Evolutionary conservation across 1,140 invertebrate species (phyloP), one percentile per base, ranked within the genome.

Genomic region (Oppia nitens): DNA sequence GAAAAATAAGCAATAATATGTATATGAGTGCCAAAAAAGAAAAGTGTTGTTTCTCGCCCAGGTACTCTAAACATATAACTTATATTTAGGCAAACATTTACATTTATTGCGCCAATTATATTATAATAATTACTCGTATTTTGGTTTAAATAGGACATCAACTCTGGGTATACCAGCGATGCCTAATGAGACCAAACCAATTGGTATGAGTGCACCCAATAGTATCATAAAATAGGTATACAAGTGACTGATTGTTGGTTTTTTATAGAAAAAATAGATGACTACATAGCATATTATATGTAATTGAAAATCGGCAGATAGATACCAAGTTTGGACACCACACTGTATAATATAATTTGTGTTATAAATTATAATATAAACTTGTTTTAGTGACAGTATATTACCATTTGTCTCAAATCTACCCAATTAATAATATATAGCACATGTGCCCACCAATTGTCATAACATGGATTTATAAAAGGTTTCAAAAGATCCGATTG

Each of bases 401-500:
- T 45, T 23, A 64, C 63, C 23, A 59, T 59, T 12, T 57, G 48
- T 12, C 24, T 57, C 29, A 62, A 59, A n/a, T 27, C 45, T 3
- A 26, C 17, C 61, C 60, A 62, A 32, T 64, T 64, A 28, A 59
- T 62, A 11, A 64, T 59, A 24, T 62, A 59, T 12, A 62, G 47
- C 6, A 64, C 3, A 45, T 53, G 59, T 21, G 3, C n/a, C 63
- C 63, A 64, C 57, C 59, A 64, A 27, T 62, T 28, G 1, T 29
- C n/a, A 0, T 47, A 28, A 20, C 63, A 64, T 26, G 60, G 23
- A n/a, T 49, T 21, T 4, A 64, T 2, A 20, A 59, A 62, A n/a
- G 57, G 57, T 20, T 61, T 57, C 17, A 64, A 48, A 6, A 47
- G 50, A 21, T 64, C 58, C 29, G 62, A 55, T 40, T 57, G 61